These are phyloP conservation scores for Diorhabda carinulata DNA, from an alignment of 1,140 invertebrate genomes.

Conservation along the genomic window DNA sequence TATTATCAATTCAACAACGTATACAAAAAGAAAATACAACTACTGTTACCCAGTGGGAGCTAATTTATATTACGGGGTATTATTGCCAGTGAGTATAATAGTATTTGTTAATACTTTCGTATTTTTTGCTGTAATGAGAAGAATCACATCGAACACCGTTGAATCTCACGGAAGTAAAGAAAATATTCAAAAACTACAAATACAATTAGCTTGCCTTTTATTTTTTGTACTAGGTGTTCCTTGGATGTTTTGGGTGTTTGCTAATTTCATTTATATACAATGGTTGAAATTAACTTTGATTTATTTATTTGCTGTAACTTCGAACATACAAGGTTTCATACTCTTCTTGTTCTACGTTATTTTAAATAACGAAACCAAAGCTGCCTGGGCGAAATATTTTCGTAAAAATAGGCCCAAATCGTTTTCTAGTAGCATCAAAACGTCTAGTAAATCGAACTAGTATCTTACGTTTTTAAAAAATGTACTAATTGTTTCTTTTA, in stretches of 20 bases:
- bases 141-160: slow-evolving; percentile 51
- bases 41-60: slow-evolving; percentile 58
- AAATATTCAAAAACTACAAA: slow-evolving; percentile 53
- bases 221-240: slow-evolving; percentile 60
- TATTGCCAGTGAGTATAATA: slow-evolving; percentile 55
- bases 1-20: slow-evolving; percentile 49
- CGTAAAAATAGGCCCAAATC: neutral
- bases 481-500: no score
- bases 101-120: slow-evolving; percentile 53
- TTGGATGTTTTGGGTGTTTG: slow-evolving; percentile 61
- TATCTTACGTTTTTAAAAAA: no score
- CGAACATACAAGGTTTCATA: slow-evolving; percentile 60
- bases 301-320: slow-evolving; percentile 58
- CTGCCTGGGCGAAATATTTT: slow-evolving; percentile 46
- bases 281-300: slow-evolving; percentile 46
- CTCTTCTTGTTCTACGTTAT: slow-evolving; percentile 61
- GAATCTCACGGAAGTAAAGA: slow-evolving; percentile 51
- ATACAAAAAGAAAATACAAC: slow-evolving; percentile 37
- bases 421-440: slow-evolving; percentile 8
- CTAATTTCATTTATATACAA: slow-evolving; percentile 49
- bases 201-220: slow-evolving; percentile 55
- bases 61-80: slow-evolving; percentile 51
- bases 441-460: neutral
- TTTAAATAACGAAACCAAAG: slow-evolving; percentile 53
- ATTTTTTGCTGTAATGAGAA: slow-evolving; percentile 54